Conservation (phyloP, 2,797 vertebrate species). For the Sparidentex hasta region DNA sequence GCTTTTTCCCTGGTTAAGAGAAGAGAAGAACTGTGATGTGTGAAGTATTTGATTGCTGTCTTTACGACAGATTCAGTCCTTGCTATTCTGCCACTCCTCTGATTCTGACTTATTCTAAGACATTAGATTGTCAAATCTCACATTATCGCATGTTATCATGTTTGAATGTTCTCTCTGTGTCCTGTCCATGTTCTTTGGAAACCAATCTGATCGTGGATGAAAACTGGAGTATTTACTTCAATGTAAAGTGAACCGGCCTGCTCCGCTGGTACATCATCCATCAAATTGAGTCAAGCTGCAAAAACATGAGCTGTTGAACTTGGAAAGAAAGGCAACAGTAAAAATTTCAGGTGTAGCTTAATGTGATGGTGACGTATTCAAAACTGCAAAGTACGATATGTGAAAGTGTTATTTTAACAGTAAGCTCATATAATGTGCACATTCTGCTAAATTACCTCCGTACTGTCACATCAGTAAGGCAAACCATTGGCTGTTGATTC, state of each 20-base stretch:
- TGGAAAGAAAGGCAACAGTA: conserved; percentile 55
- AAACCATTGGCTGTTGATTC: neutral
- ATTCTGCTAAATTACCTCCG: conserved; percentile 22
- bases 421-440: conserved; percentile 32
- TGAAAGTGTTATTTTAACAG: conserved; percentile 32
- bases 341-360: conserved; percentile 70
- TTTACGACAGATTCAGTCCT: neutral
- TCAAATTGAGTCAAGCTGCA: conserved; percentile 73
- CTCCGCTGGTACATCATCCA: conserved; percentile 38
- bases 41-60: neutral
- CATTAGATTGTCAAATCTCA: neutral
- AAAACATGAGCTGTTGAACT: conserved; percentile 76
- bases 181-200: conserved; percentile 9
- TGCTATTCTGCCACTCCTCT: too few relatives aligned
- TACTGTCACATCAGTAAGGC: conserved; percentile 28
- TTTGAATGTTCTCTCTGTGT: too few relatives aligned
- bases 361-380: conserved; percentile 62
- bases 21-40: neutral
- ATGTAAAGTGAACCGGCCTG: neutral
- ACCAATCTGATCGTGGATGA: conserved; percentile 2
- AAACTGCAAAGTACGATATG: conserved; percentile 8
- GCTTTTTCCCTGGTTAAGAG: neutral
- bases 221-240: conserved; percentile 1
- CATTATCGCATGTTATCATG: neutral
- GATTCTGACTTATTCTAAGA: too few relatives aligned